A percentile compares a stretch with the other conserved stretches of the same genome.
These are phyloP conservation scores for Ceryle rudis DNA, from an alignment of 2,797 vertebrate species.

Conservation along the genomic window DNA sequence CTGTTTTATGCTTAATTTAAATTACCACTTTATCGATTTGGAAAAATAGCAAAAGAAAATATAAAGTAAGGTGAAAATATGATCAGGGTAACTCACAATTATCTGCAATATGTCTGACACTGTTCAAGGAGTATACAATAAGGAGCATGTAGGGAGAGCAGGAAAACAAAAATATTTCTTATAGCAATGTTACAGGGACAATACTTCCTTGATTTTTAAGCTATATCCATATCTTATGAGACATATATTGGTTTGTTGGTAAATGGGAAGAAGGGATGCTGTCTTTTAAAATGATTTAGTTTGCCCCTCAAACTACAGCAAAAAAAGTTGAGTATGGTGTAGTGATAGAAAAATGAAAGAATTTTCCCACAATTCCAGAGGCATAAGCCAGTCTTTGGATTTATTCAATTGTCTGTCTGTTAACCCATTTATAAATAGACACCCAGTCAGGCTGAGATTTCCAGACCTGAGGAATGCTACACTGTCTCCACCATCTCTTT, in stretches of 20 bases:
- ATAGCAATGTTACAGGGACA: fast-evolving
- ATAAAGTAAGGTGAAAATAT: background rate
- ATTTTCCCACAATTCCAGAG: background rate
- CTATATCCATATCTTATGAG: background rate
- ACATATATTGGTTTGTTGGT: background rate
- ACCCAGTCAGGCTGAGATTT: background rate
- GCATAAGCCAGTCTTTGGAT: background rate
- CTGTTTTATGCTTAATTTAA: background rate
- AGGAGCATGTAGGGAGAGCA: background rate
- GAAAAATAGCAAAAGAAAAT: background rate
- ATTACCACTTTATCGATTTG: background rate
- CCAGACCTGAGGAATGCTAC: background rate
- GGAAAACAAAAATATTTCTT: background rate
- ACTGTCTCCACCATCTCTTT: background rate
- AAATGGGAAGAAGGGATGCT: background rate
- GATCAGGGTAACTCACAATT: background rate
- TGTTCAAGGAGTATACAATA: background rate
- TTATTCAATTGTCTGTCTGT: background rate
- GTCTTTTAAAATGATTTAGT: background rate
- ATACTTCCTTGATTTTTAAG: background rate
- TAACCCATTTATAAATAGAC: background rate
- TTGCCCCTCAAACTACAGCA: background rate
- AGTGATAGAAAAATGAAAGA: background rate
- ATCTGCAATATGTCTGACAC: background rate
- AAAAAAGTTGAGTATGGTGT: background rate